These are phyloP conservation scores for Gasterosteus nipponicus DNA, from an alignment of 2,113 vertebrate species.

Conservation along the genomic window DNA sequence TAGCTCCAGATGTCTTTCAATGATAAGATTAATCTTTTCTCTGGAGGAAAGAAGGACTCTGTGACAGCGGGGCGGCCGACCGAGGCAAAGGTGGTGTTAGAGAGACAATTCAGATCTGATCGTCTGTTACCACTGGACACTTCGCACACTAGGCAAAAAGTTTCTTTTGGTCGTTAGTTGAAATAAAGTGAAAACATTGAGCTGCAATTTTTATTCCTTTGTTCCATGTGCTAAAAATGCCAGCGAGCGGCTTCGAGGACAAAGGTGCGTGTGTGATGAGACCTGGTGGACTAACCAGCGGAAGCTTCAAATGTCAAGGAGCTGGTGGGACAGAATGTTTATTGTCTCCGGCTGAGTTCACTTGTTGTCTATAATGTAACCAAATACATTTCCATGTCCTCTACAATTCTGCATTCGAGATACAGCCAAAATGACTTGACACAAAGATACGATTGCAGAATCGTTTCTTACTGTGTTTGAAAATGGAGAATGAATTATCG, in stretches of 20 bases:
- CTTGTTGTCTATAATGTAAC: slow-evolving; percentile 21
- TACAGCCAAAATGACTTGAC: not conserved
- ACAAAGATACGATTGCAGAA: slow-evolving; percentile 11
- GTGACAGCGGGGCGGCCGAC: slow-evolving; percentile 73
- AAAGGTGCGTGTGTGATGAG: slow-evolving; percentile 4
- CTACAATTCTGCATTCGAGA: not conserved
- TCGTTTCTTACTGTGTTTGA: slow-evolving; percentile 7
- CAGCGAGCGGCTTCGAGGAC: slow-evolving; percentile 13
- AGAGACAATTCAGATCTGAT: slow-evolving; percentile 22
- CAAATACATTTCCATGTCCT: slow-evolving; percentile 6
- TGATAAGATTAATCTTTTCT: slow-evolving; percentile 82
- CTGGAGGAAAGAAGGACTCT: slow-evolving; percentile 90
- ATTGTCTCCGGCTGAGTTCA: slow-evolving; percentile 19
- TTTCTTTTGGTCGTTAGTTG: slow-evolving; percentile 11
- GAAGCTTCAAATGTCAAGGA: slow-evolving; percentile 28
- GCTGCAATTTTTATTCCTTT: slow-evolving; percentile 8
- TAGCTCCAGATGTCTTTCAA: slow-evolving; percentile 84
- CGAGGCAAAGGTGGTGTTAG: slow-evolving; percentile 92
- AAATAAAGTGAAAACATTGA: not conserved
- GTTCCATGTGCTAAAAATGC: slow-evolving; percentile 5
- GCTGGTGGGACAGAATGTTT: slow-evolving; percentile 14
- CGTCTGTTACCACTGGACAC: slow-evolving; percentile 23
- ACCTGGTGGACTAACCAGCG: slow-evolving; percentile 2
- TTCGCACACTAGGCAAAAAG: slow-evolving; percentile 41
- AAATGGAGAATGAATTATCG: not conserved